Conservation (phyloP, 2,113 vertebrate genomes). For the Atractosteus spatula region DNA sequence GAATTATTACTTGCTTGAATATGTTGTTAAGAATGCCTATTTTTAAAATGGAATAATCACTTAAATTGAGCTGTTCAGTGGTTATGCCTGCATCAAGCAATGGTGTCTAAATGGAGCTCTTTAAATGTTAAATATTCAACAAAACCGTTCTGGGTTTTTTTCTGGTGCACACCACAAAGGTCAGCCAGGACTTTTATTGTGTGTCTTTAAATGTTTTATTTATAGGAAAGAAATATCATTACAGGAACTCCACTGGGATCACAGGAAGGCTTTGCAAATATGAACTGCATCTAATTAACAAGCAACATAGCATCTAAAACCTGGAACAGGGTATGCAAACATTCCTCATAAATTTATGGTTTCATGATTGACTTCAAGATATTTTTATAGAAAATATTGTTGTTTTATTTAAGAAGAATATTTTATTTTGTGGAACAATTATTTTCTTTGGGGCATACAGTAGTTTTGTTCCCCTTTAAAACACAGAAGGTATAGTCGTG, state of each 20-base stretch:
- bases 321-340: slow-evolving; percentile 23
- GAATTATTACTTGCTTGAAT: too few relatives aligned
- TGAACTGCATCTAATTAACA: slow-evolving; percentile 43
- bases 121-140: slow-evolving; percentile 3
- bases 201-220: slow-evolving; percentile 43
- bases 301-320: slow-evolving; percentile 28
- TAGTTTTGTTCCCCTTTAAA: not conserved
- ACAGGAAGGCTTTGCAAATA: slow-evolving; percentile 32
- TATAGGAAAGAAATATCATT: slow-evolving; percentile 43
- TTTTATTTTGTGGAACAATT: not conserved
- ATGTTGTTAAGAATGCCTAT: too few relatives aligned
- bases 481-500: too few relatives aligned
- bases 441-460: not conserved
- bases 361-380: slow-evolving; percentile 27
- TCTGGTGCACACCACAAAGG: slow-evolving; percentile 31
- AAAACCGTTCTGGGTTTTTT: slow-evolving; percentile 2
- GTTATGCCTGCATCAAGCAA: not conserved
- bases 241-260: slow-evolving; percentile 32
- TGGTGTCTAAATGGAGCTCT: not conserved
- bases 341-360: slow-evolving; percentile 29
- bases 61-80: too few relatives aligned
- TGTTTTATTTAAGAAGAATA: slow-evolving; percentile 39
- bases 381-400: slow-evolving; percentile 51
- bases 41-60: too few relatives aligned
- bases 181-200: slow-evolving; percentile 37